Base-by-base conservation (phyloP, 2,888 invertebrate species). In the Melinaea menophilus region DNA sequence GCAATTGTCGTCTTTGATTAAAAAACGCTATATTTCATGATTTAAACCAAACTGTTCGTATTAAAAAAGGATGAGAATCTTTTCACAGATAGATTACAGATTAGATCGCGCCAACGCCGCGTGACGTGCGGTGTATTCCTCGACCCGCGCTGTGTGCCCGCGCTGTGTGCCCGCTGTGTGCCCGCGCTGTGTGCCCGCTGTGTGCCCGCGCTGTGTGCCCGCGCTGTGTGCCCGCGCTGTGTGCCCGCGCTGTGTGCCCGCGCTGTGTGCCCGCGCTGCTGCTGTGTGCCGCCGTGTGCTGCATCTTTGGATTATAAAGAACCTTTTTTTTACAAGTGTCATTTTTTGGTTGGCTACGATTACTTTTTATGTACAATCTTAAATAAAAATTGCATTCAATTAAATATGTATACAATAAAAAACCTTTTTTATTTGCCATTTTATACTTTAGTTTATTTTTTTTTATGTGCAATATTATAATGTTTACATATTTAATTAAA, bases 81-180 rank as follows among this genome's bases (percentile, higher is more conserved):
- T 84, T 86, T 81, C 80, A 81, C 80, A 82, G 88, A 90, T 89
- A 89, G 88, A 83, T 89, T 88, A 85, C 89, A 88, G 89, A 90
- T 90, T 89, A 89, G 84, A 82, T 78, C 77, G 79, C 75, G 84
- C 81, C 85, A 82, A 86, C 86, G 85, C 84, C 84, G 84, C 80
- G 84, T 78, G 82, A 74, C 80, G 58, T 64, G 56, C 63, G 64
- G 64, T 56, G 77, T 86, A 83, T 86, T 86, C 86, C 85, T 85
- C 84, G 85, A 83, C 81, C 82, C 72, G 75, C 69, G 61, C 65
- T 51, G 9, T 31, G 11, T 51, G 4, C 5, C 31, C 4, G 22
- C 9, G 61, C 65, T 51, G 9, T 31, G 11, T 51, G 4, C 5
- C 31, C 9, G 22, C 22, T 22, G 22, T 22, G 79, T 75, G 84